phyloP scores from a whole-genome alignment of 2,888 invertebrate species.

The Drosophila acutilabella region DNA sequence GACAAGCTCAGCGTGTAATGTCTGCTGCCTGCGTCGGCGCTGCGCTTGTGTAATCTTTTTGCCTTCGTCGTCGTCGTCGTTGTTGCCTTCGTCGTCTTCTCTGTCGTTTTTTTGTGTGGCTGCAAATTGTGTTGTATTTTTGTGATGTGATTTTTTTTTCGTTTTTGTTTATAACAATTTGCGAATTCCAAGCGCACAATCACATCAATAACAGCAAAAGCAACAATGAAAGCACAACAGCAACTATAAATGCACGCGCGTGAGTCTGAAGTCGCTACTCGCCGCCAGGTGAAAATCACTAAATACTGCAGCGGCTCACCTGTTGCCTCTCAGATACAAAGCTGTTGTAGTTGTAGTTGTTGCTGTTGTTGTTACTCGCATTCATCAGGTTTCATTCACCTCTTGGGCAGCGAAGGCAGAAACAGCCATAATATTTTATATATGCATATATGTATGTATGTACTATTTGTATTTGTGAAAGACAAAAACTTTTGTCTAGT shows the following conservation, averaged over 20 bases:
- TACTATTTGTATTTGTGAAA: conserved; percentile 19
- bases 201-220: conserved; percentile 32
- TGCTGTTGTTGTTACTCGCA: conserved; percentile 57
- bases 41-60: conserved; percentile 75
- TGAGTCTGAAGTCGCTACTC: conserved; percentile 23
- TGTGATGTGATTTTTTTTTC: conserved; percentile 38
- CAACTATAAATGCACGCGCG: conserved; percentile 45
- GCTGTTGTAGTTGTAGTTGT: conserved; percentile 31
- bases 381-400: conserved; percentile 82
- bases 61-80: conserved; percentile 34
- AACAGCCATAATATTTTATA: conserved; percentile 28
- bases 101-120: conserved; percentile 34
- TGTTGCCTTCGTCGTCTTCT: neutral
- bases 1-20: conserved; percentile 31
- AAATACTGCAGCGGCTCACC: conserved; percentile 59
- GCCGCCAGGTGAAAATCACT: conserved; percentile 68
- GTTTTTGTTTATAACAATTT: conserved; percentile 71
- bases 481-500: conserved; percentile 48
- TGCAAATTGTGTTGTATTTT: conserved; percentile 41
- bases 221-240: conserved; percentile 18
- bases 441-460: too few relatives aligned
- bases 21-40: conserved; percentile 57
- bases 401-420: conserved; percentile 50
- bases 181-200: conserved; percentile 75
- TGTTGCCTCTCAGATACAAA: conserved; percentile 50